A percentile compares a stretch with the other conserved stretches of the same genome.
Evolutionary conservation across 2,113 vertebrate genomes (phyloP).

Genomic region (Canis aureus): DNA sequence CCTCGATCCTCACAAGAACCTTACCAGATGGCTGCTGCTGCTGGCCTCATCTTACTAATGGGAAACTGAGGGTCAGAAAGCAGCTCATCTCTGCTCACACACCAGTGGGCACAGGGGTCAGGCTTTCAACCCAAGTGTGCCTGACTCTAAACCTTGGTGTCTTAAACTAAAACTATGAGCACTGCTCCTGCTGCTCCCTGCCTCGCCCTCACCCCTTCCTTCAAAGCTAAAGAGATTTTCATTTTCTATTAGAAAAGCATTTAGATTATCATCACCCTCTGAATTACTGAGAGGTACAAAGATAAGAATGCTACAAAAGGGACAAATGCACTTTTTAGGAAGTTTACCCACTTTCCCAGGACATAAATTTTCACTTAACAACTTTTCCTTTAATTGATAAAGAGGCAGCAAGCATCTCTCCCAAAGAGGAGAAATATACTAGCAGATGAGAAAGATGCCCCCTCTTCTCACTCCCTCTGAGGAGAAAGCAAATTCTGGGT

Average conservation of each 20-base stretch:
- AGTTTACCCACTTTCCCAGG: neutral
- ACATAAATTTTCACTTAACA: neutral
- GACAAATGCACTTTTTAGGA: neutral
- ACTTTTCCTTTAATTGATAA: neutral
- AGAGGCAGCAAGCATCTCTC: neutral
- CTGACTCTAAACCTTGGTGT: neutral
- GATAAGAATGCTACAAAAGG: neutral
- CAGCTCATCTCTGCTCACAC: neutral
- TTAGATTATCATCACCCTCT: neutral
- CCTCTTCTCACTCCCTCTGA: neutral
- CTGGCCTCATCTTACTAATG: neutral
- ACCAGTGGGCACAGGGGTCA: neutral
- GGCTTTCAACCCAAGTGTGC: neutral
- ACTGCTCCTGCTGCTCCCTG: neutral
- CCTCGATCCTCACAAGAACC: neutral
- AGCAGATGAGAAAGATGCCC: neutral
- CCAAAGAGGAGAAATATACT: neutral
- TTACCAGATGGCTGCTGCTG: neutral
- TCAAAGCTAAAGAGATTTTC: constrained; percentile 14
- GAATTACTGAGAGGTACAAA: constrained; percentile 8
- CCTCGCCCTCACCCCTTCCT: neutral
- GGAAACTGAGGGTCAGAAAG: neutral
- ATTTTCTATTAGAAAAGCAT: neutral
- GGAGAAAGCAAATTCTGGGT: neutral
- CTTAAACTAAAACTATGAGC: neutral